These are phyloP conservation scores for Premnoplex brunnescens DNA, from an alignment of 2,797 vertebrate genomes.

Conservation along the genomic window DNA sequence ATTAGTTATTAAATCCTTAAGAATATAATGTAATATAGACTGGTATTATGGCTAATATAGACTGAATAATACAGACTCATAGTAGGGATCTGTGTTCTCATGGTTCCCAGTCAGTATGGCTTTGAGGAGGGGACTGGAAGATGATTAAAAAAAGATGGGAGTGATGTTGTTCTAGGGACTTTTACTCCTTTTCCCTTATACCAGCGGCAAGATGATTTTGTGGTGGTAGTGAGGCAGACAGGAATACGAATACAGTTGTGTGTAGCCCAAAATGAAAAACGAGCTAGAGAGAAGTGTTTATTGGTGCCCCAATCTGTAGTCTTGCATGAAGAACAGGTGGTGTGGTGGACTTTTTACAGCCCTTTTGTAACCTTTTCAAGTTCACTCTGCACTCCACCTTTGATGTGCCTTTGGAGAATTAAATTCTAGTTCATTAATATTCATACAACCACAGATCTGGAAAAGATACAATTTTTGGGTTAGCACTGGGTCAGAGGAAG, in stretches of 20 bases:
- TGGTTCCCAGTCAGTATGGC: not conserved
- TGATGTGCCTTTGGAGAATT: not conserved
- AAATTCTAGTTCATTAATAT: not conserved
- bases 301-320: not conserved
- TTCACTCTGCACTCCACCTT: not conserved
- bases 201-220: not conserved
- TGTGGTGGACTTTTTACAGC: not conserved
- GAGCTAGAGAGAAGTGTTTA: not conserved
- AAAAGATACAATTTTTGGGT: not conserved
- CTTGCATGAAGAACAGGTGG: not conserved
- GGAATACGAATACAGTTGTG: not conserved
- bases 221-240: not conserved
- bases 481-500: not conserved
- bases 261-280: not conserved
- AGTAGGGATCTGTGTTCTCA: not conserved
- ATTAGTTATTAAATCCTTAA: not conserved
- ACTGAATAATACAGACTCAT: not conserved
- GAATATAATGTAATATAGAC: not conserved
- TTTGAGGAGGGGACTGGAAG: not conserved
- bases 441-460: not conserved
- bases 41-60: not conserved
- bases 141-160: not conserved
- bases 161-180: not conserved
- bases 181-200: not conserved
- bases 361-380: not conserved